Base-by-base conservation (phyloP, 2,797 vertebrate species). In the Malacoctenus gilli region DNA sequence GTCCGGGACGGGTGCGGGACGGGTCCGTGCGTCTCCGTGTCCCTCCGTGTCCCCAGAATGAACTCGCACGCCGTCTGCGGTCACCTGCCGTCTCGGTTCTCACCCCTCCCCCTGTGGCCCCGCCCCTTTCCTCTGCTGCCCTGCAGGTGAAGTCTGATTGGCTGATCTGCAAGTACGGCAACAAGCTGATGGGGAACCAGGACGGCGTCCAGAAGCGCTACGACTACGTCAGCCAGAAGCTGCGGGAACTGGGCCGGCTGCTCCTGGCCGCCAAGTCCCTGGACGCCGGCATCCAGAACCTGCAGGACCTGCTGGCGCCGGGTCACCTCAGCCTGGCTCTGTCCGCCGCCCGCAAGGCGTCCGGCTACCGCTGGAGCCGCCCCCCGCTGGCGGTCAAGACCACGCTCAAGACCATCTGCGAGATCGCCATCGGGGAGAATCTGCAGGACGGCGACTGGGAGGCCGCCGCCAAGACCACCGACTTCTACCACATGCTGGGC, bases 141-240 rank as follows among this genome's bases (percentile, higher is more conserved):
- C 23, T 10, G 11, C 37, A 86, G 84, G 80, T 85, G 3, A 86
- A 86, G 36, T 86, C 82, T 28, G 84, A 86, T 56, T 84, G 82
- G 82, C 22, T 86, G 34, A 86, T 86, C 47, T 86, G 84, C 65
- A 82, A 85, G 25, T 86, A 82, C n/a, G 82, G 82, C 1, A 85
- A 83, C 57, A 75, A 78, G 62, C 16, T 86, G 59, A 80, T 86
- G 74, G 84, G 68, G n/a, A 78, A 51, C 43, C 66, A 84, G 16
- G 75, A 81, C 2, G 69, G 69, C 7, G n/a, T 49, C 21, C 76
- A 77, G 62, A 59, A 50, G 42, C 51, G 69, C 49, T 86, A 86
- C 5, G 84, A 82, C 35, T 84, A 84, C 1, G 48, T 86, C 1
- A 86, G 84, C 36, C 84, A 86, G 7, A 85, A 85, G 53, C 72